phyloP scores from a whole-genome alignment of 2,113 vertebrate species.

The Hippocampus zosterae region DNA sequence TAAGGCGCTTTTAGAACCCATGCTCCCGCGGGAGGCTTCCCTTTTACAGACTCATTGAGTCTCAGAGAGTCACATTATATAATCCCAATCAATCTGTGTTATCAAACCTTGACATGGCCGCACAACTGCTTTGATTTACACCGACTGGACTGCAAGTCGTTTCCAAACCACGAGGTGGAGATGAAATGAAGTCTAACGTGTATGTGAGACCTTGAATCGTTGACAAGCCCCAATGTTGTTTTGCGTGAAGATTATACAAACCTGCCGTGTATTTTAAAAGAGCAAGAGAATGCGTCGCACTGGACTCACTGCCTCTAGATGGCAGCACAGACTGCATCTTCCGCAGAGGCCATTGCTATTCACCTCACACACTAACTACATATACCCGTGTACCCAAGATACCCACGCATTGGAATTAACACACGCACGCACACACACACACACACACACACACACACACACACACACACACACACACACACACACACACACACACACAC shows the following conservation, averaged over 20 bases:
- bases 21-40: conserved; percentile 30
- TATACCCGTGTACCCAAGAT: conserved; percentile 37
- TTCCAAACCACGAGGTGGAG: conserved; percentile 29
- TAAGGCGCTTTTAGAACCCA: conserved; percentile 44
- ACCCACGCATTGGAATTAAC: conserved; percentile 44
- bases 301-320: conserved; percentile 40
- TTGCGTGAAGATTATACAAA: conserved; percentile 25
- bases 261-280: conserved; percentile 16
- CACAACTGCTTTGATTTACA: conserved; percentile 56
- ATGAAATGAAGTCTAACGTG: conserved; percentile 19
- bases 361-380: conserved; percentile 46
- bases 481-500: background rate
- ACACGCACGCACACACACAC: conserved; percentile 1
- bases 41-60: conserved; percentile 55
- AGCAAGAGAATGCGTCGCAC: conserved; percentile 10
- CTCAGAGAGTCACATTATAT: conserved; percentile 59
- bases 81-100: conserved; percentile 66
- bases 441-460: conserved; percentile 13
- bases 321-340: conserved; percentile 62
- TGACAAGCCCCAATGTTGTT: conserved; percentile 15
- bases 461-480: conserved; percentile 25
- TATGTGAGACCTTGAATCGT: conserved; percentile 31
- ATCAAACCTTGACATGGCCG: conserved; percentile 59
- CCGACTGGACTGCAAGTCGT: conserved; percentile 54
- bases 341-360: conserved; percentile 42